Conservation (phyloP, 1,140 invertebrate genomes). For the Tachypleus tridentatus region DNA sequence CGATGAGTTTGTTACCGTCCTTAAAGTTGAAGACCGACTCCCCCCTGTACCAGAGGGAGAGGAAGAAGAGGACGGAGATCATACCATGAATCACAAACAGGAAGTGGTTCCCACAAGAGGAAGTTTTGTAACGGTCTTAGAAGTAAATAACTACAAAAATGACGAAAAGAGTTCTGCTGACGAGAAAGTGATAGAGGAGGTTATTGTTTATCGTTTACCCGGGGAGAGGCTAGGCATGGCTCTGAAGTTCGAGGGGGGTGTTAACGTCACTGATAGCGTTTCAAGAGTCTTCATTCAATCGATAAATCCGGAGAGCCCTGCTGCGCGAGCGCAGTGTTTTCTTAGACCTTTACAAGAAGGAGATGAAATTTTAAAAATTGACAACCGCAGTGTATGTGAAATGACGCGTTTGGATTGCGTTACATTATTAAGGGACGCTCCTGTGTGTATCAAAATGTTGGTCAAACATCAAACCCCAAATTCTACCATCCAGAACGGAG, state of each 20-base stretch:
- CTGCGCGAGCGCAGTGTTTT: constrained; percentile 53
- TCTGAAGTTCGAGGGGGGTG: constrained; percentile 79
- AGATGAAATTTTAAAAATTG: constrained; percentile 78
- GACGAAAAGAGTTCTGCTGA: too few relatives aligned
- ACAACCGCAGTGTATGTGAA: constrained; percentile 54
- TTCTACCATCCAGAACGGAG: too few relatives aligned
- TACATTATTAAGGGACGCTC: constrained; percentile 63
- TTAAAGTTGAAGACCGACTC: too few relatives aligned
- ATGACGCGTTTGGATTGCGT: constrained; percentile 81
- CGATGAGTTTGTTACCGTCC: too few relatives aligned
- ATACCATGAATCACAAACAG: too few relatives aligned
- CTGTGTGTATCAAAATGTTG: constrained; percentile 55
- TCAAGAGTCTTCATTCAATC: constrained; percentile 70
- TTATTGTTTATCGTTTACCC: constrained; percentile 65
- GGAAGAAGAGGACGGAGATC: too few relatives aligned
- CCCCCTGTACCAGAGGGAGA: too few relatives aligned
- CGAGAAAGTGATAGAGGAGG: constrained; percentile 35
- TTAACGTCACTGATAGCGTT: constrained; percentile 48
- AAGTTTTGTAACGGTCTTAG: too few relatives aligned
- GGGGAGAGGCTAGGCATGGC: constrained; percentile 82
- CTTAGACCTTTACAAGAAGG: constrained; percentile 44
- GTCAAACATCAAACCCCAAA: too few relatives aligned
- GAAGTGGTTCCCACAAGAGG: too few relatives aligned
- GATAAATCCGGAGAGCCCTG: constrained; percentile 74
- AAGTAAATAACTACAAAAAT: too few relatives aligned